Evolutionary conservation across 2,797 vertebrate genomes (phyloP).

Genomic region (Morelia viridis): DNA sequence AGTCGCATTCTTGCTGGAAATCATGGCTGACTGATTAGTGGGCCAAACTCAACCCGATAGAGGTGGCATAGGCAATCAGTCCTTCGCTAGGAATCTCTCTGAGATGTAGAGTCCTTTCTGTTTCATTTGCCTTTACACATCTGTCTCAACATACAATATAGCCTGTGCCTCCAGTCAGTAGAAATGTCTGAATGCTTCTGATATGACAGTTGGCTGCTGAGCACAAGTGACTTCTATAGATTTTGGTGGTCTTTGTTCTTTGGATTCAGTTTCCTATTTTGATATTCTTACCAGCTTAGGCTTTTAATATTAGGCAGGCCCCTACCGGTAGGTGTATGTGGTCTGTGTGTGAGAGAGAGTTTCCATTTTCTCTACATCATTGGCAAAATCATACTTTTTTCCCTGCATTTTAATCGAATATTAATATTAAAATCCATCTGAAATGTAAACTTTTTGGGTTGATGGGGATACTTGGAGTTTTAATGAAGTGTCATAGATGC

Average conservation of each 20-base stretch:
- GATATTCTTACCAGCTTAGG: not conserved
- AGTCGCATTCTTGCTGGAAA: constrained; percentile 73
- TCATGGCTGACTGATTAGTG: constrained; percentile 78
- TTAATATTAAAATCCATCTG: not conserved
- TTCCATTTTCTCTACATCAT: not conserved
- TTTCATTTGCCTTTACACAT: not conserved
- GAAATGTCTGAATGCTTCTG: not conserved
- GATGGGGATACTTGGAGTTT: not conserved
- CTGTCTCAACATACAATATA: not conserved
- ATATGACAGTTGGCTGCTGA: not conserved
- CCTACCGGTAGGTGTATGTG: not conserved
- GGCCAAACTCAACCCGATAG: constrained; percentile 70
- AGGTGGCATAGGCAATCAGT: constrained; percentile 71
- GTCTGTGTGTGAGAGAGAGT: not conserved
- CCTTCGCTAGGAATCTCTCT: constrained; percentile 52
- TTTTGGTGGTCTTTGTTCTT: not conserved
- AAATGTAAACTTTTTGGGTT: not conserved
- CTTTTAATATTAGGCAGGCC: not conserved
- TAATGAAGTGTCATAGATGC: not conserved
- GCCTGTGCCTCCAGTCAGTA: not conserved
- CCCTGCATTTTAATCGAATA: not conserved
- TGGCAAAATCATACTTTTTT: not conserved
- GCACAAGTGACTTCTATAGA: not conserved
- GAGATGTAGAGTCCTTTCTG: constrained; percentile 29
- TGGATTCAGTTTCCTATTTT: constrained; percentile 1